phyloP scores from a whole-genome alignment of 2,113 vertebrate species.

The Tychaedon coryphoeus region DNA sequence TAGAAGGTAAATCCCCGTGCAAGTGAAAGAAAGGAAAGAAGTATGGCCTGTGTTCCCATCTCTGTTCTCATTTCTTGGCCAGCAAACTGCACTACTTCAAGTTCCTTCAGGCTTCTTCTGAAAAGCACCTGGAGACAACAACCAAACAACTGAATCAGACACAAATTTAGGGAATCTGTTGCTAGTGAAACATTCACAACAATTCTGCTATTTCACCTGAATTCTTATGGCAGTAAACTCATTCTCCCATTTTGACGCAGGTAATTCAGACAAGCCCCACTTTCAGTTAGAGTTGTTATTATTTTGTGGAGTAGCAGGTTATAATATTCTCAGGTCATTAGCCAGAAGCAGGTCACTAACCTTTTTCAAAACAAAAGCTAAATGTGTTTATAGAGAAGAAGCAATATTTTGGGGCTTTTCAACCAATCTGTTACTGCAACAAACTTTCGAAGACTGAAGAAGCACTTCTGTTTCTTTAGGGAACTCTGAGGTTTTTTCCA shows the following conservation, averaged over 20 bases:
- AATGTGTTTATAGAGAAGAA: neutral
- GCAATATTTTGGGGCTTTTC: neutral
- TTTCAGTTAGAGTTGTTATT: neutral
- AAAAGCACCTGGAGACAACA: neutral
- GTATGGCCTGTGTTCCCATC: neutral
- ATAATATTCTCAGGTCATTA: neutral
- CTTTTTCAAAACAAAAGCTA: neutral
- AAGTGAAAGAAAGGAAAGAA: neutral
- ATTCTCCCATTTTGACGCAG: neutral
- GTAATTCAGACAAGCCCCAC: neutral
- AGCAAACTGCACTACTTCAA: neutral
- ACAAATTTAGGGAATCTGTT: neutral
- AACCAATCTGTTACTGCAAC: neutral
- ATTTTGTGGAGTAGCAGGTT: neutral
- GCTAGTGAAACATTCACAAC: neutral
- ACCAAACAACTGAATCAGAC: neutral
- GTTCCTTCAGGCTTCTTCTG: neutral
- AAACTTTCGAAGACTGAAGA: neutral
- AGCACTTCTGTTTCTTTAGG: neutral
- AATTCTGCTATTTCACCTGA: neutral
- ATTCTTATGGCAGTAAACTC: neutral
- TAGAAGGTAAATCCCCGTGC: neutral
- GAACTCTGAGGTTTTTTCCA: fast-evolving
- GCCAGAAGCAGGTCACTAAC: neutral
- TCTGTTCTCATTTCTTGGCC: neutral